Conservation (phyloP, 2,797 vertebrate species). For the Hirundo rustica region DNA sequence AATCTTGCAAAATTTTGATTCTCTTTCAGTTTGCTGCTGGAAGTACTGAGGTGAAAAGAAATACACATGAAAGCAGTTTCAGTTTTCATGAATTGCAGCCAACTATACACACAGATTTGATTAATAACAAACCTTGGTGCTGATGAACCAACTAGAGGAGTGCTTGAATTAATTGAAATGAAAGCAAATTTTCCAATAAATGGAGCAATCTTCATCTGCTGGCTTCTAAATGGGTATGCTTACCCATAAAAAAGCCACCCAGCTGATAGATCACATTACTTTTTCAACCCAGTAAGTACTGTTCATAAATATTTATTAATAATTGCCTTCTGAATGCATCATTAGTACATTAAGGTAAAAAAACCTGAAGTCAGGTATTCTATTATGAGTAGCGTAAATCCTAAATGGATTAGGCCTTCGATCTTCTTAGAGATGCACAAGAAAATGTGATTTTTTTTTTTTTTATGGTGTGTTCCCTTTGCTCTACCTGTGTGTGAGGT, state of each 20-base stretch:
- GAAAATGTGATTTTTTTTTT: neutral
- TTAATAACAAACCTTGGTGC: conserved; percentile 1
- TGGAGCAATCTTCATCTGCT: neutral
- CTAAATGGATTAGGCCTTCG: neutral
- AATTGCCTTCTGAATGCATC: neutral
- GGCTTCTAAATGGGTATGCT: neutral
- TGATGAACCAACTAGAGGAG: neutral
- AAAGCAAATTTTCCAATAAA: conserved; percentile 45
- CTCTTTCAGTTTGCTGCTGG: neutral
- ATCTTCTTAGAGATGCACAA: neutral
- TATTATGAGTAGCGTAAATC: neutral
- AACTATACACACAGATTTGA: conserved; percentile 8
- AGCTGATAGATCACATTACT: neutral
- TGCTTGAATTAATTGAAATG: conserved; percentile 36
- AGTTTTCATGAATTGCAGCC: conserved; percentile 20
- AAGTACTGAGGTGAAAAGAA: conserved; percentile 10
- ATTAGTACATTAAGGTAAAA: neutral
- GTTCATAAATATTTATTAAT: conserved; percentile 33
- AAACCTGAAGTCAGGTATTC: neutral
- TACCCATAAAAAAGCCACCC: neutral
- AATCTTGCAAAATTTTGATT: conserved; percentile 16
- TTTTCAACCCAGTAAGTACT: neutral
- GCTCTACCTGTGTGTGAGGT: neutral
- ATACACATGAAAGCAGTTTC: conserved; percentile 4
- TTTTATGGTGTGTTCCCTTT: neutral